These are phyloP conservation scores for Chiridota heheva DNA, from an alignment of 35 echinoderm and acorn worm genomes.

Conservation along the genomic window DNA sequence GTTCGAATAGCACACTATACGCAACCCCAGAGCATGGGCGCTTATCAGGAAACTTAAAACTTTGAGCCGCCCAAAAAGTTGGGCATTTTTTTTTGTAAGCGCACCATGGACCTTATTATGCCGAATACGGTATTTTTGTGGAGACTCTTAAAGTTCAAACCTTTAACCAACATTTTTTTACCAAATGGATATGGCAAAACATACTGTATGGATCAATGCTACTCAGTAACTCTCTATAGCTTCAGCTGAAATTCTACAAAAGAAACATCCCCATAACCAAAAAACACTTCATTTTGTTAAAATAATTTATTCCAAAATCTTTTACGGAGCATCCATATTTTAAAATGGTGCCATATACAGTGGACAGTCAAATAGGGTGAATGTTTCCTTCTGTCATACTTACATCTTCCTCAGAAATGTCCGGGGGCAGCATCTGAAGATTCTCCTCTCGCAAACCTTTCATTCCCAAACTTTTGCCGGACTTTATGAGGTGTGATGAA, in stretches of 20 bases:
- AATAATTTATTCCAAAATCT: not conserved
- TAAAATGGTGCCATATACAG: not conserved
- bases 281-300: not conserved
- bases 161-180: too few relatives aligned
- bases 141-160: too few relatives aligned
- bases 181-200: too few relatives aligned
- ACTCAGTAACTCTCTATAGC: too few relatives aligned
- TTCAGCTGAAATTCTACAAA: not conserved
- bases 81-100: too few relatives aligned
- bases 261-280: not conserved
- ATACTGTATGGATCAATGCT: too few relatives aligned
- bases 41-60: too few relatives aligned
- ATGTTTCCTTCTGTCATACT: not conserved
- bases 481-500: not conserved
- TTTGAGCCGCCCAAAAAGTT: too few relatives aligned
- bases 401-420: constrained; percentile 86
- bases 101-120: too few relatives aligned
- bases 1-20: too few relatives aligned
- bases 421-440: constrained; percentile 78
- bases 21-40: too few relatives aligned
- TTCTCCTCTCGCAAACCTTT: constrained; percentile 79
- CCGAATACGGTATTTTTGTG: too few relatives aligned
- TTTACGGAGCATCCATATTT: not conserved
- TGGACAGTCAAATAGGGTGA: not conserved
- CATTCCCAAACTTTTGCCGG: constrained; percentile 11